Evolutionary conservation across 1,140 invertebrate species (phyloP).

Genomic region (Drosophila rhopaloa): DNA sequence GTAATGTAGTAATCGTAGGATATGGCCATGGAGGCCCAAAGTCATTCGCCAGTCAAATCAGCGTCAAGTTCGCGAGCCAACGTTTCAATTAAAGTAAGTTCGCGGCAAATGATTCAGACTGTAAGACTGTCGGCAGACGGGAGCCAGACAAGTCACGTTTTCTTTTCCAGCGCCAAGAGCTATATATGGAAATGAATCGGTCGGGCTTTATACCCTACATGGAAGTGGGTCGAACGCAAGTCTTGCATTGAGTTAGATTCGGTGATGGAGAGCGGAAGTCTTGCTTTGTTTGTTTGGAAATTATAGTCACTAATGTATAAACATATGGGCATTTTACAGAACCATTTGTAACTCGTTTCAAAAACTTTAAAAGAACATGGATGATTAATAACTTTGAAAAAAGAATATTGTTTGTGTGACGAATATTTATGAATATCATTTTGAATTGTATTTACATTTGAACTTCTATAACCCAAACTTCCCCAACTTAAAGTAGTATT

Average conservation of each 20-base stretch:
- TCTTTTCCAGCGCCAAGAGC: conserved; percentile 49
- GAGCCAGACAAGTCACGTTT: conserved; percentile 63
- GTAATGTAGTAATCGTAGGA: conserved; percentile 32
- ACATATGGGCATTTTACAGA: too few relatives aligned
- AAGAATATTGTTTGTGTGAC: too few relatives aligned
- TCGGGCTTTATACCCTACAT: conserved; percentile 32
- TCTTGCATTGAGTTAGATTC: background rate
- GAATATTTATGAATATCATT: too few relatives aligned
- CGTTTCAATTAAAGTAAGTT: conserved; percentile 58
- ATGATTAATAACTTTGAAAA: too few relatives aligned
- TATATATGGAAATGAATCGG: conserved; percentile 40
- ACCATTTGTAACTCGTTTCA: too few relatives aligned
- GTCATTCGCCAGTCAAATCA: conserved; percentile 59
- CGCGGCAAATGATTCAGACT: conserved; percentile 34
- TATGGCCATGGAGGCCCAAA: conserved; percentile 18
- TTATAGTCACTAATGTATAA: too few relatives aligned
- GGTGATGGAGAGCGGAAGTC: background rate
- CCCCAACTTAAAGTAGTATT: too few relatives aligned
- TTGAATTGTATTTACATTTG: too few relatives aligned
- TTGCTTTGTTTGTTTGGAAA: background rate
- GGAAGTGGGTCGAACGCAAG: conserved; percentile 1
- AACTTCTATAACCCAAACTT: too few relatives aligned
- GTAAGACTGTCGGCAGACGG: conserved; percentile 50
- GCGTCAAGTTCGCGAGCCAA: conserved; percentile 55
- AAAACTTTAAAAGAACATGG: too few relatives aligned